Base-by-base conservation (phyloP, 2,888 invertebrate genomes). In the Pachydiplax longipennis region DNA sequence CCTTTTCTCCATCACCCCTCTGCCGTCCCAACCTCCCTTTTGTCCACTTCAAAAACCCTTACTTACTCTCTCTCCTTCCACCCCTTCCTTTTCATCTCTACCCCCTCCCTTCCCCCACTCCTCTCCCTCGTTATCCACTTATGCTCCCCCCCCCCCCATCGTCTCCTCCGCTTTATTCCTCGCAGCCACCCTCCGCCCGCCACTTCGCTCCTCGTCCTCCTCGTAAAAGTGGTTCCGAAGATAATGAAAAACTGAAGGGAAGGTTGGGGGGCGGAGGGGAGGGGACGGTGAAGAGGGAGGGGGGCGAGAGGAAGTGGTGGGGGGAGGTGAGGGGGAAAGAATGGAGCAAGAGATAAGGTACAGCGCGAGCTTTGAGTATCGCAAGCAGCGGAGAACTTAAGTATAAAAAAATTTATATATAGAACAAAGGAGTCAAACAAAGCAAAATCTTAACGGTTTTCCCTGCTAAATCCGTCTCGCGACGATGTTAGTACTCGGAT, bases 241-340 rank as follows among this genome's bases (percentile, higher is more conserved):
- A 87, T 87, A 87, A 87, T 87, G 87, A 87, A 87, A 87, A 87
- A 87, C 87, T 87, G 87, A 87, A 87, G 37, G 87, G 87, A 87
- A 61, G 61, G 87, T 37, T 22, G 58, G 25, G 8, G 8, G 37
- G 25, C 22, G 81, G 61, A 22, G 37, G 37, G 35, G 31, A 61
- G 37, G 61, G 22, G 2, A 1, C 15, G 83, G 31, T 15, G 31
- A 13, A 18, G 5, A 2, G 37, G 5, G 37, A 37, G 2, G 37
- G 15, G 15, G 65, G 5, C n/a, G n/a, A n/a, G 65, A 65, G 25
- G 65, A n/a, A n/a, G 8, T 10, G 44, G 44, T 44, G 40, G 35
- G 22, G 58, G 58, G 35, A 18, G 2, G 13, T 25, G 53, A 4
- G 15, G 25, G 18, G 25, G 2, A 53, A 35, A 53, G 58, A 53